A percentile compares a stretch with the other conserved stretches of the same genome.
These are phyloP conservation scores for Troides oblongomaculatus DNA, from an alignment of 2,888 invertebrate species.

Conservation along the genomic window DNA sequence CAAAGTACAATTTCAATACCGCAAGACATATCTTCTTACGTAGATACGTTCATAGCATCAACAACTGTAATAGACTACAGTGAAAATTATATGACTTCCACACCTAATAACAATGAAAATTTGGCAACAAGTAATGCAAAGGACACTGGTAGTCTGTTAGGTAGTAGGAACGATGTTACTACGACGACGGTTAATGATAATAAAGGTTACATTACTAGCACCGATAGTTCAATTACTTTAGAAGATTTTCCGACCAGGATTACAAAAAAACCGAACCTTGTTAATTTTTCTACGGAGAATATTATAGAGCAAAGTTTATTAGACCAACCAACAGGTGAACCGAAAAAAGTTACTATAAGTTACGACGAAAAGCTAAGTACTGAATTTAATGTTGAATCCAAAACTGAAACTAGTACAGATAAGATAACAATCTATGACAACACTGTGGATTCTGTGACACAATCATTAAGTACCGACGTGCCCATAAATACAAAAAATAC, in stretches of 20 bases:
- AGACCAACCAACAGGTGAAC: slow-evolving; percentile 1
- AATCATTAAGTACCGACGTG: neutral
- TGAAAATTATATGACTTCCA: neutral
- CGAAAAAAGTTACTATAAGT: neutral
- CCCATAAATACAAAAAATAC: neutral
- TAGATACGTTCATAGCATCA: no score
- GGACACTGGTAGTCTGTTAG: no score
- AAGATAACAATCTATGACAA: neutral
- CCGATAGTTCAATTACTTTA: neutral
- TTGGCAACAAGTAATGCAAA: no score
- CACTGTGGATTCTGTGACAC: neutral
- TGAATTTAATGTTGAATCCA: slow-evolving; percentile 1
- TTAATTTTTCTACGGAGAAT: neutral
- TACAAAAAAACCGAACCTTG: neutral
- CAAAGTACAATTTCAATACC: neutral
- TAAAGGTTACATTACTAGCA: neutral
- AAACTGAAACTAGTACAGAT: neutral
- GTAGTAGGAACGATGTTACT: neutral
- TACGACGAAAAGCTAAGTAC: slow-evolving; percentile 4
- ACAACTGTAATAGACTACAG: neutral
- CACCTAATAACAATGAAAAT: neutral
- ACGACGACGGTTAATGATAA: neutral
- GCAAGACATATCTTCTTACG: no score
- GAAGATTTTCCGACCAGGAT: neutral
- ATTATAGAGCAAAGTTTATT: no score